Evolutionary conservation across 2,113 vertebrate species (phyloP).

Genomic region (Triplophysa siluroides): DNA sequence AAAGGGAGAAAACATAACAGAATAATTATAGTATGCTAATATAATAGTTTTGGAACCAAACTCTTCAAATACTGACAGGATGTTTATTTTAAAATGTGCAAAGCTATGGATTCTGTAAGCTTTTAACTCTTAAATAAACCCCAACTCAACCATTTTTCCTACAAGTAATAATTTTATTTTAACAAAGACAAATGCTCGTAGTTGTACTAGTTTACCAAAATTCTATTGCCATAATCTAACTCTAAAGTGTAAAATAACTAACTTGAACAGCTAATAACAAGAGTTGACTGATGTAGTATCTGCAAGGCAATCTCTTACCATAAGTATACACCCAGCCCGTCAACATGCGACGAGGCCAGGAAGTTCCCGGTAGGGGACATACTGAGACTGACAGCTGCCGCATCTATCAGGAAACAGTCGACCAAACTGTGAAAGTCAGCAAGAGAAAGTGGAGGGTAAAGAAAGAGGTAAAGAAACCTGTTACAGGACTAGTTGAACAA

Average conservation of each 20-base stretch:
- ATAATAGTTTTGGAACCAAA: too few species aligned
- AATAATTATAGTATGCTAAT: too few species aligned
- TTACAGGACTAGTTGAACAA: background rate
- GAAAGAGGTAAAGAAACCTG: background rate
- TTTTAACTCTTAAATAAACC: background rate
- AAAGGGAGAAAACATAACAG: too few species aligned
- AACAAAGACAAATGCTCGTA: too few species aligned
- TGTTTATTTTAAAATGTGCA: background rate
- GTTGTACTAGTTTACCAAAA: background rate
- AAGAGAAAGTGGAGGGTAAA: conserved; percentile 31
- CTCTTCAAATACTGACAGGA: background rate
- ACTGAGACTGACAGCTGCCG: conserved; percentile 83
- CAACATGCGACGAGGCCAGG: conserved; percentile 88
- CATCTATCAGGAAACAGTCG: conserved; percentile 90
- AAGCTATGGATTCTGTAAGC: background rate
- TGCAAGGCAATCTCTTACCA: conserved; percentile 80
- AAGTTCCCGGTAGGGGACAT: conserved; percentile 96
- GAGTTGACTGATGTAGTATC: conserved; percentile 10
- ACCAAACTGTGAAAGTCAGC: conserved; percentile 68
- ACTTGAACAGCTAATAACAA: conserved; percentile 16
- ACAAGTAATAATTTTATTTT: too few species aligned
- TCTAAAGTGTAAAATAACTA: conserved; percentile 44
- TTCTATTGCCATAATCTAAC: background rate
- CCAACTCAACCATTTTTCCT: background rate
- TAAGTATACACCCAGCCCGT: conserved; percentile 90